phyloP scores from a whole-genome alignment of 1,140 invertebrate genomes.

The Bombus superbus region DNA sequence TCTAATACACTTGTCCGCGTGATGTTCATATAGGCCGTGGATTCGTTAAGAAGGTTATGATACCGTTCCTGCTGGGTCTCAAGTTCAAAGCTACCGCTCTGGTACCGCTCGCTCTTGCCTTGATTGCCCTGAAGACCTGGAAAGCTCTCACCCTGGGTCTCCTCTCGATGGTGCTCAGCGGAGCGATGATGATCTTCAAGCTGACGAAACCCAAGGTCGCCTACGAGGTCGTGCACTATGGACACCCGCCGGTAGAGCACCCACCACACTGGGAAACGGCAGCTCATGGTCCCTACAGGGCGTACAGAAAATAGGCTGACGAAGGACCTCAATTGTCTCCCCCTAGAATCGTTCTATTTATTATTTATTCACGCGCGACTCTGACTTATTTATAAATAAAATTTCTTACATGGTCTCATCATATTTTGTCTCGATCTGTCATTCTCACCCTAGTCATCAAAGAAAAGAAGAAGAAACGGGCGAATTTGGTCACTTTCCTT shows the following conservation, averaged over 20 bases:
- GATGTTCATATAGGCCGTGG: slow-evolving; percentile 86
- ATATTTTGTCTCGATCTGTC: slow-evolving; percentile 9
- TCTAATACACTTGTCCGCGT: background rate
- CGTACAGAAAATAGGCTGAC: slow-evolving; percentile 76
- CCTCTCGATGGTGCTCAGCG: slow-evolving; percentile 91
- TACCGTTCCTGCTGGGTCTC: slow-evolving; percentile 91
- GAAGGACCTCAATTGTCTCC: background rate
- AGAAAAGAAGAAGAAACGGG: background rate
- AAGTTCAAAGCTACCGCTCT: slow-evolving; percentile 93
- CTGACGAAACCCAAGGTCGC: slow-evolving; percentile 91
- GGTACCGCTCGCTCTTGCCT: slow-evolving; percentile 89
- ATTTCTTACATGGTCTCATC: slow-evolving; percentile 54
- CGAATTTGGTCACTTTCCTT: slow-evolving; percentile 22
- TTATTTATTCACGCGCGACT: slow-evolving; percentile 71
- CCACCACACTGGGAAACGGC: slow-evolving; percentile 86
- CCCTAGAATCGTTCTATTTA: slow-evolving; percentile 65
- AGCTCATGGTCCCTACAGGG: slow-evolving; percentile 85
- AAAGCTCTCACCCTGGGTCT: slow-evolving; percentile 92
- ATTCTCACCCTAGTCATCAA: background rate
- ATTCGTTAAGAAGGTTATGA: slow-evolving; percentile 91
- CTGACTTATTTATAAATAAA: slow-evolving; percentile 70
- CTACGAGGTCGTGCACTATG: slow-evolving; percentile 93
- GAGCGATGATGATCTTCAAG: slow-evolving; percentile 92
- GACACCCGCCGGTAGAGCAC: slow-evolving; percentile 89
- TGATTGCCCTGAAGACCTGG: slow-evolving; percentile 94